Conservation (phyloP, 2,888 invertebrate species). For the Andrena minutula region DNA sequence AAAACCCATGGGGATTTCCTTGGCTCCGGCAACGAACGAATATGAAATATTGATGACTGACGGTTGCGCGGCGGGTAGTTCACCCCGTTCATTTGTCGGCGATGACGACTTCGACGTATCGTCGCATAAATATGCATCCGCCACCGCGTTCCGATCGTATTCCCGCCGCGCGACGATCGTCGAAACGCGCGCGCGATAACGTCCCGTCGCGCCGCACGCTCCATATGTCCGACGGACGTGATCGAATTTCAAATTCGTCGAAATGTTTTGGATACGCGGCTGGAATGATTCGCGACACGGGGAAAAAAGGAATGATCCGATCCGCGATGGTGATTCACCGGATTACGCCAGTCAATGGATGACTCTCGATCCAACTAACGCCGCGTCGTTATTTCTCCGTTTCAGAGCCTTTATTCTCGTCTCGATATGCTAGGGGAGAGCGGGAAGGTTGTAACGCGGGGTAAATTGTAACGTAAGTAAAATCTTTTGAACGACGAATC, state of each 20-base stretch:
- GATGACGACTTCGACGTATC: constrained; percentile 66
- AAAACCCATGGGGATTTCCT: constrained; percentile 40
- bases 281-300: constrained; percentile 40
- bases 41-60: constrained; percentile 72
- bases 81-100: constrained; percentile 65
- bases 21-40: constrained; percentile 42
- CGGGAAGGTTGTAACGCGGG: too few relatives aligned
- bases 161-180: constrained; percentile 57
- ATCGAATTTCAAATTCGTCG: constrained; percentile 73
- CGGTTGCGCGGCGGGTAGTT: constrained; percentile 23
- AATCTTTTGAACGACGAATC: too few relatives aligned
- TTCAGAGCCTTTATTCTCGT: too few relatives aligned
- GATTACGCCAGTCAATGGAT: constrained; percentile 8
- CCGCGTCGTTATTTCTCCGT: constrained; percentile 21
- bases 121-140: constrained; percentile 73
- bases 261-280: constrained; percentile 59
- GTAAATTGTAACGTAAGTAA: too few relatives aligned
- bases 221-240: constrained; percentile 65
- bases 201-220: constrained; percentile 37
- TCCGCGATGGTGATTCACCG: not conserved
- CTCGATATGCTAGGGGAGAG: too few relatives aligned
- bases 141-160: constrained; percentile 60
- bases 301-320: constrained; percentile 12
- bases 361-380: constrained; percentile 25
- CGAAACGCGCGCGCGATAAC: constrained; percentile 54